Evolutionary conservation across 2,888 invertebrate genomes (phyloP).

Genomic region (Xestobium rufovillosum): DNA sequence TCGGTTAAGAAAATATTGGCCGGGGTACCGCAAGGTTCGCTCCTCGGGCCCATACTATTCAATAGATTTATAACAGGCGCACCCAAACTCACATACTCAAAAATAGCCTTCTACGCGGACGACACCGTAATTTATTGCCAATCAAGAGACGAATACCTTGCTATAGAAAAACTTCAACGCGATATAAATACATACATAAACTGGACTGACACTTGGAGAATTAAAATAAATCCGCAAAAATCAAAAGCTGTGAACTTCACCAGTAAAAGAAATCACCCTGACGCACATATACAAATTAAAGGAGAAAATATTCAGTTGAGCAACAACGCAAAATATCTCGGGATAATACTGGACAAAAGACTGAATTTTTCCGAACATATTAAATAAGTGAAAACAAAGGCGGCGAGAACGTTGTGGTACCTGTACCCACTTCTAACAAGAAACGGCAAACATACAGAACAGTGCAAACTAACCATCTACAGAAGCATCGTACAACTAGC

Average conservation of each 20-base stretch:
- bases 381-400: not conserved
- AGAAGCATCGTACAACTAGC: not conserved
- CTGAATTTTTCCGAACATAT: conserved; percentile 4
- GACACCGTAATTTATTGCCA: too few relatives aligned
- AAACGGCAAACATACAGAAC: not conserved
- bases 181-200: too few relatives aligned
- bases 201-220: too few relatives aligned
- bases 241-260: not conserved
- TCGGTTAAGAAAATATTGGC: too few relatives aligned
- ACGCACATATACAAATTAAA: not conserved
- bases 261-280: not conserved
- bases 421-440: conserved; percentile 1
- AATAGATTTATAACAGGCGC: too few relatives aligned
- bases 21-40: too few relatives aligned
- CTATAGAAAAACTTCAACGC: too few relatives aligned
- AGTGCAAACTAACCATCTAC: conserved; percentile 1
- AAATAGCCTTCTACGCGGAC: too few relatives aligned
- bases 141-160: too few relatives aligned
- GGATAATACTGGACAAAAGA: conserved; percentile 7
- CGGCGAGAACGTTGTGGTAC: not conserved
- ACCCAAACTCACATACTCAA: too few relatives aligned
- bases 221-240: conserved; percentile 4
- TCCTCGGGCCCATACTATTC: too few relatives aligned
- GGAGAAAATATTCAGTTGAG: not conserved
- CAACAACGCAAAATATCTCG: conserved; percentile 3